Conservation (phyloP, 2,113 vertebrate species). For the Notiomystis cincta region DNA sequence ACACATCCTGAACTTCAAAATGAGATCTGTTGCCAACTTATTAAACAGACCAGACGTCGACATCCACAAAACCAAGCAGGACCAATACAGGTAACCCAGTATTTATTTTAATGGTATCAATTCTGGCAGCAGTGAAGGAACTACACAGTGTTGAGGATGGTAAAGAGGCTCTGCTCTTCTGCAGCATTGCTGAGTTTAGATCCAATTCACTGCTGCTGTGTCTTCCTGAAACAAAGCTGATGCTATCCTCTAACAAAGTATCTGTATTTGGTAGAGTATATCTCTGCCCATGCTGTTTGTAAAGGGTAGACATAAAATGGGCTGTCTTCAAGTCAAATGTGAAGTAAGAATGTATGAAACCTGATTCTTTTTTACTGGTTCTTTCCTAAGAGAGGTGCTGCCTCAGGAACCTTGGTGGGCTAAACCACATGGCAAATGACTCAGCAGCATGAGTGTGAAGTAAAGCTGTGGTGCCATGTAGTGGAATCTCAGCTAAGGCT, state of each 20-base stretch:
- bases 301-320: not conserved
- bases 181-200: not conserved
- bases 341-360: not conserved
- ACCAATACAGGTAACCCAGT: constrained; percentile 84
- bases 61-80: constrained; percentile 84
- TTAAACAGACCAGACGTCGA: constrained; percentile 90
- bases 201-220: not conserved
- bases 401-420: not conserved
- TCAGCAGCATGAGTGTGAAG: not conserved
- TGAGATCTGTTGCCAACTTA: constrained; percentile 95
- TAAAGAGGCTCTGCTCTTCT: not conserved
- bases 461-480: not conserved
- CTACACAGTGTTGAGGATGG: not conserved
- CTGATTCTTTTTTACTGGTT: not conserved
- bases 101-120: not conserved
- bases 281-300: not conserved
- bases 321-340: not conserved
- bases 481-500: not conserved
- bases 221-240: not conserved
- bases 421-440: not conserved
- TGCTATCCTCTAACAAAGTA: not conserved
- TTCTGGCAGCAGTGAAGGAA: not conserved
- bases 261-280: not conserved
- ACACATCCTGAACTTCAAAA: constrained; percentile 95
- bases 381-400: not conserved